Evolutionary conservation across 1,140 invertebrate genomes (phyloP).

Genomic region (Lineus longissimus): DNA sequence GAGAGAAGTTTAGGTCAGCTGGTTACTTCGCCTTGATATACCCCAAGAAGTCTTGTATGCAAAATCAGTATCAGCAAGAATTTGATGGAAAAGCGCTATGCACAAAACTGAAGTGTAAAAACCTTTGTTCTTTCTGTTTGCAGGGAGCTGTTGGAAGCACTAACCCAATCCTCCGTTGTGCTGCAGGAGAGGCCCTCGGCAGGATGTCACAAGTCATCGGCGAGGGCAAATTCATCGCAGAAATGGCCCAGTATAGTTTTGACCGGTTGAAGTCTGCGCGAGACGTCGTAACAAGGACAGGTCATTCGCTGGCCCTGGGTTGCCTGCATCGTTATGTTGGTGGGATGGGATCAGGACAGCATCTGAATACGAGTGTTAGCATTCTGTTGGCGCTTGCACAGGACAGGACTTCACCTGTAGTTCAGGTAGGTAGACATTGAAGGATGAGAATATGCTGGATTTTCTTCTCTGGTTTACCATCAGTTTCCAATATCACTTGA

Average conservation of each 20-base stretch:
- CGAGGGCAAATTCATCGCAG: constrained; percentile 74
- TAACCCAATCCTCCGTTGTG: constrained; percentile 82
- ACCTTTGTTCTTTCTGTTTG: constrained; percentile 4
- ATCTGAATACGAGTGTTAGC: constrained; percentile 88
- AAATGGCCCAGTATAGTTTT: constrained; percentile 86
- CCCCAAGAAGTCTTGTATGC: no score
- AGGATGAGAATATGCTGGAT: constrained; percentile 10
- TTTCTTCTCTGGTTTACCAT: no score
- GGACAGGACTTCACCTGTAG: constrained; percentile 81
- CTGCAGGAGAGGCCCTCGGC: constrained; percentile 81
- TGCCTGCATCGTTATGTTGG: constrained; percentile 85
- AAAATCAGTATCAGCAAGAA: no score
- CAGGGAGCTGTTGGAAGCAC: constrained; percentile 72
- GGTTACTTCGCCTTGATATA: no score
- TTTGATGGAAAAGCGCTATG: no score
- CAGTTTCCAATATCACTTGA: constrained; percentile 15
- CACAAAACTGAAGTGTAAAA: no score
- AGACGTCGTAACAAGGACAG: constrained; percentile 83
- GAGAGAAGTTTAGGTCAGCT: no score
- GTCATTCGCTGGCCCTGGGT: constrained; percentile 87
- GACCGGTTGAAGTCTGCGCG: constrained; percentile 80
- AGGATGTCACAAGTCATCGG: constrained; percentile 76
- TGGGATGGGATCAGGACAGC: constrained; percentile 85
- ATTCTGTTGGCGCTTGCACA: constrained; percentile 91
- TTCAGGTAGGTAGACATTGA: constrained; percentile 66